A percentile compares a stretch with the other conserved stretches of the same genome.
phyloP scores from a whole-genome alignment of 2,888 invertebrate species.

The Aplocera efformata region DNA sequence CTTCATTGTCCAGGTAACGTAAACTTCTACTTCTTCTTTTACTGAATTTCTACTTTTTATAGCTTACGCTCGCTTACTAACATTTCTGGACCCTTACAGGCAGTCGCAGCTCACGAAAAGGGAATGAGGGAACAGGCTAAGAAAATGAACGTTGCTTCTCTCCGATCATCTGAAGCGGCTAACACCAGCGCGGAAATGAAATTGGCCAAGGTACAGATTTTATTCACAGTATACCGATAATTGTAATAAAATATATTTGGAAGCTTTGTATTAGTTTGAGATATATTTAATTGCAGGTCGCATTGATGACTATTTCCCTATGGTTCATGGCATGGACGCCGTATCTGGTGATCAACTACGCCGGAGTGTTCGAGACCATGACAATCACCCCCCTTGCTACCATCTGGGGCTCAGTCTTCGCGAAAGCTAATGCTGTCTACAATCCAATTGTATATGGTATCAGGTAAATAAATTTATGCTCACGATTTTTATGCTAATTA shows the following conservation, averaged over 20 bases:
- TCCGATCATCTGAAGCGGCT: conserved; percentile 88
- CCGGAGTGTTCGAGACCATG: conserved; percentile 87
- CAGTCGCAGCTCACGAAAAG: conserved; percentile 91
- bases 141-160: conserved; percentile 95
- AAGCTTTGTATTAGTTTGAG: background rate
- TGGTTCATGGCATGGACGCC: conserved; percentile 98
- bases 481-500: background rate
- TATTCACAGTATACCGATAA: too few species aligned
- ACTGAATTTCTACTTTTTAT: too few species aligned
- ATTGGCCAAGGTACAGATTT: conserved; percentile 90
- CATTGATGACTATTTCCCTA: conserved; percentile 92
- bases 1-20: conserved; percentile 88
- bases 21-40: background rate
- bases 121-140: conserved; percentile 94
- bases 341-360: conserved; percentile 89
- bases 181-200: conserved; percentile 92
- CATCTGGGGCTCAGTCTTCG: conserved; percentile 94
- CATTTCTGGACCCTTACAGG: conserved; percentile 61
- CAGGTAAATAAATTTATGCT: conserved; percentile 76
- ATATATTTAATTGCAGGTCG: conserved; percentile 77
- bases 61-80: too few species aligned
- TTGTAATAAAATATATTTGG: too few species aligned
- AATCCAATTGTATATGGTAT: conserved; percentile 95
- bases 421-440: conserved; percentile 94
- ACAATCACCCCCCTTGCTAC: conserved; percentile 89